Percentiles rank a stretch among this genome's conserved stretches.
These are phyloP conservation scores for Ostrea denselamellosa DNA, from an alignment of 1,140 invertebrate species.

Conservation along the genomic window DNA sequence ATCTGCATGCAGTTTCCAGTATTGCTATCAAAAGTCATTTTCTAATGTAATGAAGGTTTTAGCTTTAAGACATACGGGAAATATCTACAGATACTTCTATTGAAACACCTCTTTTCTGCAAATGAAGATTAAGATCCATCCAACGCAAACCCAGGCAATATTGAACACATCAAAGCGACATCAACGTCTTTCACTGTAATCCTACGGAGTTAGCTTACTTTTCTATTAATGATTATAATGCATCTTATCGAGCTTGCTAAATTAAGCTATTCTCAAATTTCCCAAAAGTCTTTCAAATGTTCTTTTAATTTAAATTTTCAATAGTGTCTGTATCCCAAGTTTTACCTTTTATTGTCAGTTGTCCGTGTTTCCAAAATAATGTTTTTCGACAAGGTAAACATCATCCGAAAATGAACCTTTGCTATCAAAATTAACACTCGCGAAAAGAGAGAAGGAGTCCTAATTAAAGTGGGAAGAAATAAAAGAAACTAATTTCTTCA, in stretches of 20 bases:
- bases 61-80: neutral
- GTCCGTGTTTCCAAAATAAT: constrained; percentile 39
- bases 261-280: constrained; percentile 34
- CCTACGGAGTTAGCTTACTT: neutral
- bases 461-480: neutral
- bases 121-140: neutral
- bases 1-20: neutral
- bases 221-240: constrained; percentile 21
- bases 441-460: neutral
- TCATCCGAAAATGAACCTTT: constrained; percentile 23
- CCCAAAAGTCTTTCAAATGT: constrained; percentile 26
- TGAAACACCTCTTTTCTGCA: constrained; percentile 13
- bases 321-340: constrained; percentile 1
- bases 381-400: constrained; percentile 35
- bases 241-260: constrained; percentile 35
- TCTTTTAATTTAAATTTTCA: constrained; percentile 35
- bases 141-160: neutral
- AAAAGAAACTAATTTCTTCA: constrained; percentile 17
- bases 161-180: constrained; percentile 23
- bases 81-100: neutral
- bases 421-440: constrained; percentile 25
- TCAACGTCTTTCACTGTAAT: neutral
- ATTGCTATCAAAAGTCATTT: neutral
- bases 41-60: neutral
- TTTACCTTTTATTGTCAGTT: constrained; percentile 26